These are phyloP conservation scores for Lacanobia oleracea DNA, from an alignment of 2,888 invertebrate genomes.

Conservation along the genomic window DNA sequence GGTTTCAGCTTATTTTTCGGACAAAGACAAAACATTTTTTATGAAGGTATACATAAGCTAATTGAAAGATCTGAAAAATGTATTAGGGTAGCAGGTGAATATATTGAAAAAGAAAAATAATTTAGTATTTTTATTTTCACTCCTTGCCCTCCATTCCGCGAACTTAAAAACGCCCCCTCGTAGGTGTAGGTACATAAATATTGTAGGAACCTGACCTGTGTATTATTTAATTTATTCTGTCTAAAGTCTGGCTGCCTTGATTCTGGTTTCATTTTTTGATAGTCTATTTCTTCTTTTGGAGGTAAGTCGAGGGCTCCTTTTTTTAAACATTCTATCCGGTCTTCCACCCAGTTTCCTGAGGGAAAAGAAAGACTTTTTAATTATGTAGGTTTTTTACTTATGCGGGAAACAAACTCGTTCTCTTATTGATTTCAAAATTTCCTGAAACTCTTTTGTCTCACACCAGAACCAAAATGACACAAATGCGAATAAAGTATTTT, in stretches of 20 bases:
- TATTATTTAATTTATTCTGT: constrained; percentile 79
- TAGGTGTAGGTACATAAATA: not conserved
- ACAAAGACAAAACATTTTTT: too few species aligned
- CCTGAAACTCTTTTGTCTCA: not conserved
- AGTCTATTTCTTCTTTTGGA: constrained; percentile 79
- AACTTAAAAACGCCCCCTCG: too few species aligned
- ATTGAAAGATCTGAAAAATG: too few species aligned
- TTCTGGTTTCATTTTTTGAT: constrained; percentile 79
- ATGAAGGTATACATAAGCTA: too few species aligned
- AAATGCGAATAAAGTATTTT: too few species aligned
- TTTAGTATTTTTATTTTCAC: too few species aligned
- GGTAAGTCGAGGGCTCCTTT: constrained; percentile 81
- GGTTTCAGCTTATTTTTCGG: too few species aligned
- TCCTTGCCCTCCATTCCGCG: too few species aligned
- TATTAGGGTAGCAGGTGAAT: too few species aligned
- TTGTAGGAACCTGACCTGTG: constrained; percentile 73
- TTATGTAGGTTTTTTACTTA: not conserved
- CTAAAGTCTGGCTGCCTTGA: constrained; percentile 81
- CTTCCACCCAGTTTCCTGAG: constrained; percentile 87
- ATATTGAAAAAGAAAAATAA: too few species aligned
- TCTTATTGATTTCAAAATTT: too few species aligned
- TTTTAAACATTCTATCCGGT: constrained; percentile 82
- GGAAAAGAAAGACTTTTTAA: not conserved
- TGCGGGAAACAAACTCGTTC: not conserved
- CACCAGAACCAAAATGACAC: too few species aligned